Percentiles rank a stretch among this genome's conserved stretches.
Conservation (phyloP, 2,797 vertebrate species). For the Sebastes minor region DNA sequence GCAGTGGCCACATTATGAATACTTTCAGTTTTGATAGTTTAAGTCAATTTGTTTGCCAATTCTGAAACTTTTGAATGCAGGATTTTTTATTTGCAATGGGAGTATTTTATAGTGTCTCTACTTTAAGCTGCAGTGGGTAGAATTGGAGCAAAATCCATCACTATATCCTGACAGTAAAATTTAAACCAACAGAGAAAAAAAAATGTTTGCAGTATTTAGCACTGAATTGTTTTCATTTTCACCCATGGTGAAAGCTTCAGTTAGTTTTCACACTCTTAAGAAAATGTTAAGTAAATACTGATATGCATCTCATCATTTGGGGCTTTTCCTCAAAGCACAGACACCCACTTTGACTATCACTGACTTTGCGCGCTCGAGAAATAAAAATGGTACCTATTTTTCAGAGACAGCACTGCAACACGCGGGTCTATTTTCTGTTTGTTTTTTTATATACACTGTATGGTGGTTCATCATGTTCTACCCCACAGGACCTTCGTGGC, state of each 20-base stretch:
- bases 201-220: not conserved
- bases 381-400: not conserved
- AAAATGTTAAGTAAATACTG: not conserved
- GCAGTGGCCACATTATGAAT: fast-evolving
- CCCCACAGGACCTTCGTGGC: constrained; percentile 59
- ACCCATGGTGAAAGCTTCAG: not conserved
- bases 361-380: not conserved
- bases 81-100: too few relatives aligned
- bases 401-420: not conserved
- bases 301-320: not conserved
- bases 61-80: too few relatives aligned
- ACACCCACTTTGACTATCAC: not conserved
- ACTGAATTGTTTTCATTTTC: not conserved
- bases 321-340: too few relatives aligned
- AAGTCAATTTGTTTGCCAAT: too few relatives aligned
- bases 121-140: too few relatives aligned
- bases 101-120: too few relatives aligned
- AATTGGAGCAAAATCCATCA: too few relatives aligned
- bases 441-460: too few relatives aligned
- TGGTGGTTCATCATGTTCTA: not conserved
- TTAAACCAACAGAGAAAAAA: not conserved
- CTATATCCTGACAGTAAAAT: not conserved
- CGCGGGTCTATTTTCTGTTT: not conserved
- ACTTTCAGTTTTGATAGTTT: too few relatives aligned
- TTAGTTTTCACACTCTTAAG: not conserved